Percentiles rank a stretch among this genome's conserved stretches.
phyloP scores from a whole-genome alignment of 1,140 invertebrate genomes.

The Formica selysi region DNA sequence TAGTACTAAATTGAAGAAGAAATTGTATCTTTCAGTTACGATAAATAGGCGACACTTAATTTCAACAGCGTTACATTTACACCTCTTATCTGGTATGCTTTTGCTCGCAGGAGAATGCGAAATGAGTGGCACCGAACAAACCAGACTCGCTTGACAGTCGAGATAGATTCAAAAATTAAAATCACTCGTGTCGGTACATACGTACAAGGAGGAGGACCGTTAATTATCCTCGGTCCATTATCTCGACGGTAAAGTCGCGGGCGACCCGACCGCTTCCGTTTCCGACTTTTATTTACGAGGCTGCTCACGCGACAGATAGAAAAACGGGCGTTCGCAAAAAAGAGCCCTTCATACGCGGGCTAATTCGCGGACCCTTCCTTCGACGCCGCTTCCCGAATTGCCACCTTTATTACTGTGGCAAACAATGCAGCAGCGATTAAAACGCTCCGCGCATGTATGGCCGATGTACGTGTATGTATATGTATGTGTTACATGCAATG shows the following conservation, averaged over 20 bases:
- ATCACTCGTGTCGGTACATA: conserved; percentile 44
- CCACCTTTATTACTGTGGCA: conserved; percentile 44
- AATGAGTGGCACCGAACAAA: conserved; percentile 33
- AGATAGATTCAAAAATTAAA: conserved; percentile 59
- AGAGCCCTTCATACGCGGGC: conserved; percentile 42
- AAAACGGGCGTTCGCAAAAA: conserved; percentile 37
- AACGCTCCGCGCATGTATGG: background rate
- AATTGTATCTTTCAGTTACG: background rate
- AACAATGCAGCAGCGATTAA: conserved; percentile 58
- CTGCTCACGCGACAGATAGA: conserved; percentile 53
- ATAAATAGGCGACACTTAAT: conserved; percentile 9
- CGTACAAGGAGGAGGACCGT: conserved; percentile 25
- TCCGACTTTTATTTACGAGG: conserved; percentile 63
- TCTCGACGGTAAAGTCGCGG: conserved; percentile 45
- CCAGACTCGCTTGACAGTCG: conserved; percentile 33
- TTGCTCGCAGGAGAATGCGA: conserved; percentile 9
- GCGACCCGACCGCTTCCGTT: conserved; percentile 42
- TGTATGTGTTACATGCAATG: conserved; percentile 4
- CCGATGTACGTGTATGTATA: background rate
- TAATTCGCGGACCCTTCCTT: conserved; percentile 57
- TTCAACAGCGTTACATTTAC: background rate
- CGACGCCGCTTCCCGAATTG: conserved; percentile 28
- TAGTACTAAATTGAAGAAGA: background rate
- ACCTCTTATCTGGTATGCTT: background rate
- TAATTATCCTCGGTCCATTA: conserved; percentile 60